Percentiles rank a stretch among this genome's conserved stretches.
These are phyloP conservation scores for Torymus auratus DNA, from an alignment of 2,888 invertebrate genomes.

Conservation along the genomic window DNA sequence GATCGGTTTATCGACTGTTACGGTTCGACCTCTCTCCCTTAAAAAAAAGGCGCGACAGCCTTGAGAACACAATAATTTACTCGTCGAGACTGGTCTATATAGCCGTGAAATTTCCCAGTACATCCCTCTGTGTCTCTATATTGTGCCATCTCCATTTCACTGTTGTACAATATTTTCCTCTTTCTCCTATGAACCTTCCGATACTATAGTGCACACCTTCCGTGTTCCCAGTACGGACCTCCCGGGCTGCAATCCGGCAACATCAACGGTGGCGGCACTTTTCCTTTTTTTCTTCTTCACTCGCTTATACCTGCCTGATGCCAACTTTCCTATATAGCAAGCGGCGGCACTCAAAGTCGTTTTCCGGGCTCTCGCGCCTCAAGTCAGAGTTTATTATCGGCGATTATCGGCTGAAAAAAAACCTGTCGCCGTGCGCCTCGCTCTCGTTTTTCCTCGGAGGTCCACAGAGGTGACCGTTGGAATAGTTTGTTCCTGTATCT, in stretches of 20 bases:
- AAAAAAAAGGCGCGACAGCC: too few species aligned
- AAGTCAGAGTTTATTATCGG: conserved; percentile 22
- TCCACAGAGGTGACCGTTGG: too few species aligned
- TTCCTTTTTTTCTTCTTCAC: conserved; percentile 43
- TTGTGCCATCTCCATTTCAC: conserved; percentile 17
- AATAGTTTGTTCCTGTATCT: too few species aligned
- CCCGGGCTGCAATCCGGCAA: conserved; percentile 14
- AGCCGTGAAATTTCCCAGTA: conserved; percentile 29
- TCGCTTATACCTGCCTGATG: too few species aligned
- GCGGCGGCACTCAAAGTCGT: background rate
- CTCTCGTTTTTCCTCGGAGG: too few species aligned
- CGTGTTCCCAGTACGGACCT: conserved; percentile 35
- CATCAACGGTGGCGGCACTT: conserved; percentile 43
- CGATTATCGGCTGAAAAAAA: conserved; percentile 33
- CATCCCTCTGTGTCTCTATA: conserved; percentile 30
- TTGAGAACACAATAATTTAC: too few species aligned
- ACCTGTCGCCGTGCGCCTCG: too few species aligned
- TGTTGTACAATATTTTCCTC: conserved; percentile 29
- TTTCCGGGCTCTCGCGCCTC: background rate
- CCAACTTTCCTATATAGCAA: too few species aligned
- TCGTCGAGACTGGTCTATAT: background rate
- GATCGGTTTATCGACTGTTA: too few species aligned
- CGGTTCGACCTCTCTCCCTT: too few species aligned
- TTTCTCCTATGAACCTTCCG: background rate
- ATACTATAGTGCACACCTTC: background rate